phyloP scores from a whole-genome alignment of 2,888 invertebrate species.

The Syritta pipiens region DNA sequence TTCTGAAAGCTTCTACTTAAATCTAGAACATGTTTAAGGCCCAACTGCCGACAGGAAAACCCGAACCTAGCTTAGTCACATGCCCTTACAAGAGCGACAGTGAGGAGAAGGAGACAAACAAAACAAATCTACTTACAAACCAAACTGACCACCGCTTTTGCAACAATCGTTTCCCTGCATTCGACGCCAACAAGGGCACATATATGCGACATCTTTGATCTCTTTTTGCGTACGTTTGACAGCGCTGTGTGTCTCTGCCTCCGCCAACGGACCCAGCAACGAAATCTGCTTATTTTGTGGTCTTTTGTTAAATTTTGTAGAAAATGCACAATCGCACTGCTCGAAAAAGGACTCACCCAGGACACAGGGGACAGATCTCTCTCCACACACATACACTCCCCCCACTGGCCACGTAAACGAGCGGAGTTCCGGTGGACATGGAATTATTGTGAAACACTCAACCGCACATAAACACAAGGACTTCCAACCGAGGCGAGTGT shows the following conservation, averaged over 20 bases:
- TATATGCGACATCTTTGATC: conserved; percentile 56
- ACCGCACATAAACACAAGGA: conserved; percentile 66
- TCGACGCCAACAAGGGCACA: conserved; percentile 14
- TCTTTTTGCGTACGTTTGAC: conserved; percentile 33
- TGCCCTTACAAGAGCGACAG: neutral
- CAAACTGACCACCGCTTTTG: conserved; percentile 45
- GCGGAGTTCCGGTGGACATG: conserved; percentile 64
- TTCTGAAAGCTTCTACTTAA: too few relatives aligned
- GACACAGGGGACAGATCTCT: neutral
- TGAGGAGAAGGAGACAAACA: conserved; percentile 8
- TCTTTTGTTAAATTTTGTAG: conserved; percentile 65
- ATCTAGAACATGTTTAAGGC: too few relatives aligned
- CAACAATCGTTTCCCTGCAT: conserved; percentile 31
- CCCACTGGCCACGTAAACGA: conserved; percentile 18
- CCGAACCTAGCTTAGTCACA: too few relatives aligned
- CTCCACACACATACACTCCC: neutral
- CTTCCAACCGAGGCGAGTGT: conserved; percentile 61
- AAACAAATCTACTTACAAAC: conserved; percentile 55
- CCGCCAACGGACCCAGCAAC: conserved; percentile 28
- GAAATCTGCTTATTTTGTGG: conserved; percentile 69
- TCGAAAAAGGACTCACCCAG: conserved; percentile 34
- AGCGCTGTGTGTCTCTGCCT: neutral
- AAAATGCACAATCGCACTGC: conserved; percentile 62
- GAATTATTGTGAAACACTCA: conserved; percentile 65
- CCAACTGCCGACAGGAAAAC: too few relatives aligned